These are phyloP conservation scores for Creontiades dilutus DNA, from an alignment of 2,888 invertebrate genomes.

Conservation along the genomic window DNA sequence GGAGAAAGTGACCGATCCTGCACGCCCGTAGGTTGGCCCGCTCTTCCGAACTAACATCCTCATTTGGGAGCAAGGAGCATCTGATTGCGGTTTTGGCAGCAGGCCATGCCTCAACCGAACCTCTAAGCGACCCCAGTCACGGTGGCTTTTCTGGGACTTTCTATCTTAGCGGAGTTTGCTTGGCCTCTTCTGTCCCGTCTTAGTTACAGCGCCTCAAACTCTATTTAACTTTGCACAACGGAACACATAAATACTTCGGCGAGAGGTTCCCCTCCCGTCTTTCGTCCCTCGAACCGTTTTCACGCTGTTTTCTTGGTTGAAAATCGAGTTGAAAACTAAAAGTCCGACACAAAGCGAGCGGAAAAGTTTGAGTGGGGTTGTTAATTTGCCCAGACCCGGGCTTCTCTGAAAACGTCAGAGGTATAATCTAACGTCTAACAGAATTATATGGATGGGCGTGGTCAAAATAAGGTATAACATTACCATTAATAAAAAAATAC, in stretches of 20 bases:
- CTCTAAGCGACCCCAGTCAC: slow-evolving; percentile 51
- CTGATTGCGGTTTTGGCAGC: slow-evolving; percentile 61
- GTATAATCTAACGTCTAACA: too few relatives aligned
- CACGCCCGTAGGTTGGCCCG: slow-evolving; percentile 12
- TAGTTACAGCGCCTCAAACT: slow-evolving; percentile 58
- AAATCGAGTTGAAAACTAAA: slow-evolving; percentile 30
- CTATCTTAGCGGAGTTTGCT: slow-evolving; percentile 47
- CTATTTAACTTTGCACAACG: slow-evolving; percentile 48
- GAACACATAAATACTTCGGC: slow-evolving; percentile 51
- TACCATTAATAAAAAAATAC: too few relatives aligned
- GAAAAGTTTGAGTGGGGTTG: neutral
- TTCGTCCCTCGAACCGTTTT: neutral
- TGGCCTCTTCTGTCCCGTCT: slow-evolving; percentile 30
- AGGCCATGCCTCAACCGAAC: slow-evolving; percentile 48
- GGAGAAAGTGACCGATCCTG: slow-evolving; percentile 1
- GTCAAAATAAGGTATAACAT: too few relatives aligned
- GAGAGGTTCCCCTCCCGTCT: neutral
- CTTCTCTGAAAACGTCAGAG: too few relatives aligned
- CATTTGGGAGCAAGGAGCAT: neutral
- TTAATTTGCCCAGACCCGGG: too few relatives aligned
- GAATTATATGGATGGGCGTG: too few relatives aligned
- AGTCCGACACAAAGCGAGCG: slow-evolving; percentile 34
- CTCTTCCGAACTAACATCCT: neutral
- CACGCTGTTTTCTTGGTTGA: neutral
- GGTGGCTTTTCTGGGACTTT: slow-evolving; percentile 64